A percentile compares a stretch with the other conserved stretches of the same genome.
phyloP scores from a whole-genome alignment of 2,888 invertebrate genomes.

The Dione juno region DNA sequence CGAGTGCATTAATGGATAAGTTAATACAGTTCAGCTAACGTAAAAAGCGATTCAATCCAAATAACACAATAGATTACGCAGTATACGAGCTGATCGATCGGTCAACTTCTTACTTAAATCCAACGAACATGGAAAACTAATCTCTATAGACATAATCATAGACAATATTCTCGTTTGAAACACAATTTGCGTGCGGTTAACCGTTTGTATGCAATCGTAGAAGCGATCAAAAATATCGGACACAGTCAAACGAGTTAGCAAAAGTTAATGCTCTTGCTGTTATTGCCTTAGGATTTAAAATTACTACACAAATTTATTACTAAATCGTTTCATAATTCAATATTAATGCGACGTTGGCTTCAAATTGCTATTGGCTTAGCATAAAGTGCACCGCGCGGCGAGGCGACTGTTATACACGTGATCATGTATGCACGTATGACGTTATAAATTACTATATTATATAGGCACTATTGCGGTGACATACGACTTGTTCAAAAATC shows the following conservation, averaged over 20 bases:
- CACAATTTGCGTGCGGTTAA: slow-evolving; percentile 27
- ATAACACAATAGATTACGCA: slow-evolving; percentile 21
- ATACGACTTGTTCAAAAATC: no score
- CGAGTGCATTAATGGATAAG: no score
- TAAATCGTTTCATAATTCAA: slow-evolving; percentile 12
- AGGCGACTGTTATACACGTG: background rate
- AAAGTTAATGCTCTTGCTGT: background rate
- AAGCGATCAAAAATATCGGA: slow-evolving; percentile 30
- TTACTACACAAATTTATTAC: background rate
- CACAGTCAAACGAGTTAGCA: slow-evolving; percentile 23
- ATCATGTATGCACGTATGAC: background rate
- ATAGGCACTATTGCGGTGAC: no score
- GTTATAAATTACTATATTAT: background rate
- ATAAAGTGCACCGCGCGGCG: background rate
- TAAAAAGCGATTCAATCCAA: slow-evolving; percentile 11
- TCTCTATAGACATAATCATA: slow-evolving; percentile 6
- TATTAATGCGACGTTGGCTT: background rate
- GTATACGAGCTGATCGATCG: slow-evolving; percentile 10
- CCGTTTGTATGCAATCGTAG: slow-evolving; percentile 35
- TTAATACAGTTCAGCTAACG: background rate
- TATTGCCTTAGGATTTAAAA: slow-evolving; percentile 19
- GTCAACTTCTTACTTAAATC: background rate
- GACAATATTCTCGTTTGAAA: background rate
- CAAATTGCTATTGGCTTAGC: background rate
- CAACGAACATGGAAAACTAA: background rate